phyloP scores from a whole-genome alignment of 2,888 invertebrate species.

The Thereva unica region DNA sequence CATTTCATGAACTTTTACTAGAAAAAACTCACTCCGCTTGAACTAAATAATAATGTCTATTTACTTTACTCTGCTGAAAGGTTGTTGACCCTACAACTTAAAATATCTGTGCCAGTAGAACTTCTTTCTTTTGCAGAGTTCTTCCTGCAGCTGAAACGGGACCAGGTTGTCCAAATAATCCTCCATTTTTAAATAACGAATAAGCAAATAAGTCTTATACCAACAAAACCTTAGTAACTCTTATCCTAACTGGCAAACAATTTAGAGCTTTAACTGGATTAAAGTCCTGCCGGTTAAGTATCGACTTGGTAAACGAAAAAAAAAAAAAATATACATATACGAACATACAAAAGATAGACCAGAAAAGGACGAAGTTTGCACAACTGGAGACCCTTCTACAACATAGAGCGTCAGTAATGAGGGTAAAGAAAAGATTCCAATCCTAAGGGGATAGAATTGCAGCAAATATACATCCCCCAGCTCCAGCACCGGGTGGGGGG shows the following conservation, averaged over 20 bases:
- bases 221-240: too few relatives aligned
- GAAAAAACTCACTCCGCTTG: too few relatives aligned
- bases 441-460: constrained; percentile 22
- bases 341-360: constrained; percentile 4
- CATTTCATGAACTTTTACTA: too few relatives aligned
- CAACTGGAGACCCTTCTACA: constrained; percentile 11
- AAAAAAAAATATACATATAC: background rate
- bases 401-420: constrained; percentile 30
- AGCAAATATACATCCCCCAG: constrained; percentile 19
- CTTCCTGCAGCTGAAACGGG: too few relatives aligned
- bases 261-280: constrained; percentile 25
- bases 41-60: too few relatives aligned
- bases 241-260: constrained; percentile 14
- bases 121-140: too few relatives aligned
- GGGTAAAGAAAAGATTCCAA: constrained; percentile 22
- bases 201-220: too few relatives aligned
- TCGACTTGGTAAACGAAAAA: constrained; percentile 11
- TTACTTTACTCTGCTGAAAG: too few relatives aligned
- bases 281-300: constrained; percentile 22
- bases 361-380: constrained; percentile 22
- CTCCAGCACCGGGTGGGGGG: background rate
- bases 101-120: too few relatives aligned
- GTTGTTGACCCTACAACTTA: too few relatives aligned
- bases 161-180: too few relatives aligned
- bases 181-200: too few relatives aligned